Conservation (phyloP, 2,113 vertebrate genomes). For the Sisor rabdophorus region DNA sequence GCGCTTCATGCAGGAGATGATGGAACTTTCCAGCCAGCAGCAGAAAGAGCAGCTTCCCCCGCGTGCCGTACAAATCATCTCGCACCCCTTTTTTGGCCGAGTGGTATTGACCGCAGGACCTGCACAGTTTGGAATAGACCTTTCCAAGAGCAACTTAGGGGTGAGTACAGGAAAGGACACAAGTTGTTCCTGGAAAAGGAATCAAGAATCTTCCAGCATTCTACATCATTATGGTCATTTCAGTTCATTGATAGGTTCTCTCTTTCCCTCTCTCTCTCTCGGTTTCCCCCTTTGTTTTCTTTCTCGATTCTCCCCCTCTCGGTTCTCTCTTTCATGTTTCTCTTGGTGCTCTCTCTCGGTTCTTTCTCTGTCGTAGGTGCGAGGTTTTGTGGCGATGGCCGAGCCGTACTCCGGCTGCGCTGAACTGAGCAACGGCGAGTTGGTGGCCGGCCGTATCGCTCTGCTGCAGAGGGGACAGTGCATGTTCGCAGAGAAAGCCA, state of each 20-base stretch:
- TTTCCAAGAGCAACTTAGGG: conserved; percentile 88
- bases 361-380: conserved; percentile 67
- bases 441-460: conserved; percentile 87
- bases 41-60: conserved; percentile 97
- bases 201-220: neutral
- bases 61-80: conserved; percentile 92
- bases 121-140: conserved; percentile 91
- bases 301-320: too few relatives aligned
- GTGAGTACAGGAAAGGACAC: conserved; percentile 60
- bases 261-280: neutral
- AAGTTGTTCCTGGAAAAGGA: neutral
- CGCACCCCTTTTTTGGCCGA: conserved; percentile 91
- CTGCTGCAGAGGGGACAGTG: conserved; percentile 94
- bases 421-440: conserved; percentile 84
- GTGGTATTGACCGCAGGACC: conserved; percentile 95
- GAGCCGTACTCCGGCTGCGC: conserved; percentile 93
- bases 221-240: neutral
- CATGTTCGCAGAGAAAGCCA: conserved; percentile 98
- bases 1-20: conserved; percentile 99
- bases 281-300: neutral
- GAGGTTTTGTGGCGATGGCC: conserved; percentile 86
- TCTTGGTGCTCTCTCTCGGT: too few relatives aligned
- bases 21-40: conserved; percentile 96
- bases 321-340: too few relatives aligned
- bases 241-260: neutral